Percentiles rank a stretch among this genome's conserved stretches.
phyloP scores from a whole-genome alignment of 2,888 invertebrate genomes.

The Erynnis tages region DNA sequence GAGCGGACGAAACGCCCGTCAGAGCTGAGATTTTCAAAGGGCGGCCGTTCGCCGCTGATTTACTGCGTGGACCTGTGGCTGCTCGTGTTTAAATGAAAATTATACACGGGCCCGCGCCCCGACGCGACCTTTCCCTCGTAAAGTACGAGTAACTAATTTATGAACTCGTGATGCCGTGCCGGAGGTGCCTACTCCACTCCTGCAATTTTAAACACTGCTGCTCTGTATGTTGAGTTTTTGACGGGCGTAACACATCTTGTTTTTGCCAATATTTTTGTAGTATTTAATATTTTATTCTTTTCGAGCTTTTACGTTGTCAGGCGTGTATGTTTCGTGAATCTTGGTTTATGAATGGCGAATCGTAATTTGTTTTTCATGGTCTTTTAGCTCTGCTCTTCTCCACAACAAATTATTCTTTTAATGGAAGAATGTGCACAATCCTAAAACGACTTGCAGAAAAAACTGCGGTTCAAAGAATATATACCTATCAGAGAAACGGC shows the following conservation, averaged over 20 bases:
- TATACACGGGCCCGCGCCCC: constrained; percentile 66
- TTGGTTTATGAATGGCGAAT: too few species aligned
- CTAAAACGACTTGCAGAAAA: too few species aligned
- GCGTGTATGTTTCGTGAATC: too few species aligned
- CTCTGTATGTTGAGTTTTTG: constrained; percentile 63
- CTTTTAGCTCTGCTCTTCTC: too few species aligned
- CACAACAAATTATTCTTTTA: too few species aligned
- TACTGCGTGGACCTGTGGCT: constrained; percentile 71
- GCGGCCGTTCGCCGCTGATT: constrained; percentile 62
- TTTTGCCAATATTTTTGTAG: neutral
- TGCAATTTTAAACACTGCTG: constrained; percentile 70
- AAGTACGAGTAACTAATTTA: constrained; percentile 77
- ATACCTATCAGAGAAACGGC: too few species aligned
- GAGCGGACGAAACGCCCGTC: constrained; percentile 33
- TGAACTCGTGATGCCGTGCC: constrained; percentile 67
- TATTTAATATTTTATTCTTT: neutral
- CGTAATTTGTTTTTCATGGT: too few species aligned
- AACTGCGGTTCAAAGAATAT: too few species aligned
- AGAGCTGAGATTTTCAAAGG: constrained; percentile 50
- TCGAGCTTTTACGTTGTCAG: neutral
- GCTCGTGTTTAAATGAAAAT: constrained; percentile 74
- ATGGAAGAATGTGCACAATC: too few species aligned
- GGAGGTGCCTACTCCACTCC: constrained; percentile 63
- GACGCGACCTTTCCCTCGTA: constrained; percentile 69
- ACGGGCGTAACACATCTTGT: constrained; percentile 52